Evolutionary conservation across 2,797 vertebrate genomes (phyloP).

Genomic region (Graptemys geographica): DNA sequence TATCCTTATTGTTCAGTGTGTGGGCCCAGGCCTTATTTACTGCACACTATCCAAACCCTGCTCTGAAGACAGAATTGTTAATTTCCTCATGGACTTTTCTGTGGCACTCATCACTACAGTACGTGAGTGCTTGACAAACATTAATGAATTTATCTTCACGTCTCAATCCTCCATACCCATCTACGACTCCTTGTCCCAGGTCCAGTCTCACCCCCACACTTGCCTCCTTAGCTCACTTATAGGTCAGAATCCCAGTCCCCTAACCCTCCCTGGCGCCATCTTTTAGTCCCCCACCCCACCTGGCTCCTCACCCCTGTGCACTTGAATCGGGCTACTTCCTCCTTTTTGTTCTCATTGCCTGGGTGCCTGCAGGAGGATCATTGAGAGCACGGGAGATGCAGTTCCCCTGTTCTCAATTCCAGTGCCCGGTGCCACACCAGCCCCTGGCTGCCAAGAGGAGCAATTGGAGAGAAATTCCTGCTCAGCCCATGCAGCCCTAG

Average conservation of each 20-base stretch:
- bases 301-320: neutral
- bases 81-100: neutral
- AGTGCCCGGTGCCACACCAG: neutral
- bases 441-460: neutral
- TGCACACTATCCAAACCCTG: neutral
- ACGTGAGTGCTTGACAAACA: neutral
- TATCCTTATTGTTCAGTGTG: neutral
- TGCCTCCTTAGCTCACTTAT: neutral
- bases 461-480: neutral
- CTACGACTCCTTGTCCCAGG: neutral
- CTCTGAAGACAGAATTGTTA: neutral
- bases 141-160: neutral
- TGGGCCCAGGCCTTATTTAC: neutral
- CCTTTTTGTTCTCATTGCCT: neutral
- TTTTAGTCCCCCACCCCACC: neutral
- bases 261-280: neutral
- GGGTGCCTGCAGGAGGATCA: neutral
- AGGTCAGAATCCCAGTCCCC: neutral
- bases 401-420: neutral
- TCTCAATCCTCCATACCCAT: neutral
- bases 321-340: neutral
- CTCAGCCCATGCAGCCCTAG: neutral
- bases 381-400: neutral
- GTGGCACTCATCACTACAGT: neutral
- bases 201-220: neutral